phyloP scores from a whole-genome alignment of 2,797 vertebrate species.

The Sebastes reedi region DNA sequence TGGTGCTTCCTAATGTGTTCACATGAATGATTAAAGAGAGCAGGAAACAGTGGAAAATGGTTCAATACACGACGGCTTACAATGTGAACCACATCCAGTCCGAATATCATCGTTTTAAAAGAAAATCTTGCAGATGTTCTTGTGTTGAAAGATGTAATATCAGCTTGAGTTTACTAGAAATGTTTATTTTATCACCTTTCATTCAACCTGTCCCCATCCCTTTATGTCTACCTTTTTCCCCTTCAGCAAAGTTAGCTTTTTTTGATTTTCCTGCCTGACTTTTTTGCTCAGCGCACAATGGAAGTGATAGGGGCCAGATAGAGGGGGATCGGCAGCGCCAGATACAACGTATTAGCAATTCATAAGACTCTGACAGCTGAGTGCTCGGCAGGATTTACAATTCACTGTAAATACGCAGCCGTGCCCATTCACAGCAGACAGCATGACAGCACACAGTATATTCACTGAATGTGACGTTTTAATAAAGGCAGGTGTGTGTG shows the following conservation, averaged over 20 bases:
- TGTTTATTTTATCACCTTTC: background rate
- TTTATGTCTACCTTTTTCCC: conserved; percentile 22
- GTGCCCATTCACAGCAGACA: conserved; percentile 72
- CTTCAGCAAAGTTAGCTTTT: conserved; percentile 30
- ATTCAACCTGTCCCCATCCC: background rate
- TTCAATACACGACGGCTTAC: background rate
- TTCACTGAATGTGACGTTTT: conserved; percentile 76
- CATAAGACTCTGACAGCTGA: conserved; percentile 79
- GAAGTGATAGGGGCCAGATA: conserved; percentile 58
- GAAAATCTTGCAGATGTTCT: background rate
- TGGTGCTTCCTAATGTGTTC: conserved; percentile 53
- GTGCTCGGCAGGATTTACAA: conserved; percentile 76
- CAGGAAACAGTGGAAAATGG: conserved; percentile 27
- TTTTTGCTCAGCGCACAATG: conserved; percentile 47
- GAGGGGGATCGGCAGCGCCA: conserved; percentile 56
- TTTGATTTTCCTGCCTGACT: conserved; percentile 33
- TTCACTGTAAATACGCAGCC: conserved; percentile 79
- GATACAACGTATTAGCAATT: conserved; percentile 82
- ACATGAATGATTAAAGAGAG: conserved; percentile 62
- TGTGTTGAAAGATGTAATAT: background rate
- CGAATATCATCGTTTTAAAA: background rate
- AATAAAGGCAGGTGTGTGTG: conserved; percentile 71
- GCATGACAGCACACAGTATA: conserved; percentile 75
- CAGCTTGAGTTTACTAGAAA: background rate
- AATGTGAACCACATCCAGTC: background rate